Percentiles rank a stretch among this genome's conserved stretches.
Evolutionary conservation across 2,888 invertebrate genomes (phyloP).

Genomic region (Drosophila greeni): DNA sequence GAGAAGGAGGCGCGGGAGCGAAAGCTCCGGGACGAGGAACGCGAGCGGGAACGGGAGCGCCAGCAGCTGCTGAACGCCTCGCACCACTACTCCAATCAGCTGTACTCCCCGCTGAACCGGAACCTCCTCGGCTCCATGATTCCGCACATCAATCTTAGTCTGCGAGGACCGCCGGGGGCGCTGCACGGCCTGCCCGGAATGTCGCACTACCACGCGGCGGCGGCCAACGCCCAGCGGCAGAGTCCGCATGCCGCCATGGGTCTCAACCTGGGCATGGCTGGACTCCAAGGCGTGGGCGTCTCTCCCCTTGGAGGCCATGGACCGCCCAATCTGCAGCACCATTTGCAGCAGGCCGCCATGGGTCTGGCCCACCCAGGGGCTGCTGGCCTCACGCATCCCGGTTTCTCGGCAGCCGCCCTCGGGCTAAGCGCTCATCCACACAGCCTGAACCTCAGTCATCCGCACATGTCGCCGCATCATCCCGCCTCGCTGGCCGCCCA

Average conservation of each 20-base stretch:
- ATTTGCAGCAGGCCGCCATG: conserved; percentile 75
- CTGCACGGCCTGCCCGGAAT: conserved; percentile 76
- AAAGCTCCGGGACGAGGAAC: conserved; percentile 79
- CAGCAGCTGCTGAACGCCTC: conserved; percentile 77
- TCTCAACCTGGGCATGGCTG: conserved; percentile 75
- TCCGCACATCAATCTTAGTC: conserved; percentile 75
- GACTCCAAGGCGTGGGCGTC: conserved; percentile 64
- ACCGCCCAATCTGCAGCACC: conserved; percentile 75
- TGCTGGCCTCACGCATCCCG: conserved; percentile 74
- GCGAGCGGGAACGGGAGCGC: conserved; percentile 78
- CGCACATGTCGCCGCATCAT: conserved; percentile 77
- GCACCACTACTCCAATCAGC: conserved; percentile 77
- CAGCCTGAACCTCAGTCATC: conserved; percentile 75
- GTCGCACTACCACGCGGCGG: conserved; percentile 77
- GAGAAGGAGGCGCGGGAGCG: conserved; percentile 78
- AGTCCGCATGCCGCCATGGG: conserved; percentile 77
- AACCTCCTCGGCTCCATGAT: conserved; percentile 77
- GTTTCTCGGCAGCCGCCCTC: conserved; percentile 75
- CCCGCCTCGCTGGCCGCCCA: conserved; percentile 71
- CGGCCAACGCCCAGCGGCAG: conserved; percentile 77
- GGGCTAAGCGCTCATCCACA: conserved; percentile 76
- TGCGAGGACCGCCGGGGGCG: conserved; percentile 75
- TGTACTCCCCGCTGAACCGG: conserved; percentile 76
- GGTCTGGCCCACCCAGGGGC: conserved; percentile 71
- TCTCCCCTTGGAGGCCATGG: conserved; percentile 72